Conservation (phyloP, 1,140 invertebrate genomes). For the Anastatus disparis region DNA sequence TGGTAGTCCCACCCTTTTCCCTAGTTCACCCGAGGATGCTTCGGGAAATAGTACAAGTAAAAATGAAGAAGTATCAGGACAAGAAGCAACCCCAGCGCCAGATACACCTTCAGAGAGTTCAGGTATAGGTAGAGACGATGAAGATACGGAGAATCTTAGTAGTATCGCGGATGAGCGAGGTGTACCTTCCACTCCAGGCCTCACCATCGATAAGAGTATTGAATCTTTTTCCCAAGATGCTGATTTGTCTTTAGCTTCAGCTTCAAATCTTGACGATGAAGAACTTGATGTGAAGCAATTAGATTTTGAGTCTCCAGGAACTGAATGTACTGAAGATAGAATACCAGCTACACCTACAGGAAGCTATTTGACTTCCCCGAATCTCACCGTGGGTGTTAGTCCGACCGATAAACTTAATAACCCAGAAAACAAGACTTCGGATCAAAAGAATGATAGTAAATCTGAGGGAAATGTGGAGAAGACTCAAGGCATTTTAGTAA, state of each 20-base stretch:
- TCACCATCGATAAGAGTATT: slow-evolving; percentile 50
- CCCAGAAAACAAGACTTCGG: neutral
- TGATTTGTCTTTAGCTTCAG: slow-evolving; percentile 66
- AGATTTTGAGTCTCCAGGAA: slow-evolving; percentile 42
- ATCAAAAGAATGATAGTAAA: too few species aligned
- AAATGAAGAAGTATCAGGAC: neutral
- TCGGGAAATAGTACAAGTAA: neutral
- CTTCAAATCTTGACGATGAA: slow-evolving; percentile 45
- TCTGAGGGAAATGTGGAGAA: neutral
- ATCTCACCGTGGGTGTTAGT: slow-evolving; percentile 36
- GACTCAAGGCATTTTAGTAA: slow-evolving; percentile 6
- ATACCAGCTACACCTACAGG: slow-evolving; percentile 21
- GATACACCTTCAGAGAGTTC: slow-evolving; percentile 49
- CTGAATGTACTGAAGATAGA: slow-evolving; percentile 42
- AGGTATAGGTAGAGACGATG: slow-evolving; percentile 49
- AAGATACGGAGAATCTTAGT: slow-evolving; percentile 51
- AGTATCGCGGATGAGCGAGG: slow-evolving; percentile 52
- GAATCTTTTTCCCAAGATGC: slow-evolving; percentile 60
- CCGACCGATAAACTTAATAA: slow-evolving; percentile 23
- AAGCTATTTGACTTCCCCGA: slow-evolving; percentile 37
- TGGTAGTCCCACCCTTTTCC: slow-evolving; percentile 51
- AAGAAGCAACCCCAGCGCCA: neutral
- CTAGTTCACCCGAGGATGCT: slow-evolving; percentile 46
- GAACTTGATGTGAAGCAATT: slow-evolving; percentile 41
- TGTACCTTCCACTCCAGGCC: slow-evolving; percentile 44